Evolutionary conservation across 2,113 vertebrate species (phyloP), one percentile per base, ranked within the genome.

Genomic region (Mormyrus lacerda): DNA sequence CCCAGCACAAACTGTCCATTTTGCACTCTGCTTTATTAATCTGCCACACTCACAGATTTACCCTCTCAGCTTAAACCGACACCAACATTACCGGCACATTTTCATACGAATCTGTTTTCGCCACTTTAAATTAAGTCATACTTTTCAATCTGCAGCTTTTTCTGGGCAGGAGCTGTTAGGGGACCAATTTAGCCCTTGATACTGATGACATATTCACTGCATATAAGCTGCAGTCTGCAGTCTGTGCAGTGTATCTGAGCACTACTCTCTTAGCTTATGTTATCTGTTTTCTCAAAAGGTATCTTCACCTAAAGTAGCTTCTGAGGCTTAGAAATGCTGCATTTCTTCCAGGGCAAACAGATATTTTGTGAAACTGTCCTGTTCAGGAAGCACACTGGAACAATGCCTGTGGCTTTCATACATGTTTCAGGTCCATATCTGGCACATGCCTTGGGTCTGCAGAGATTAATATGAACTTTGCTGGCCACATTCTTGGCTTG

Each of bases 101-200:
- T 51, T 88, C 44, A 11, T 50, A 50, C 44, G 17, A 47, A 10
- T 35, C 42, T 88, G 7, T 61, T 9, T 76, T n/a, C 27, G 21
- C 61, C 42, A 13, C 19, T 76, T 76, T 31, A 35, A 88, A 50
- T 50, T 45, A 50, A 50, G 65, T 47, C 7, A 15, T 79, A 48
- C 45, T 79, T 73, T 88, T 13, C 50, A 47, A 21, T 47, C 82
- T 24, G 82, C 73, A 84, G 21, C 19, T 9, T 8, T 47, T 44
- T 84, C 44, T 84, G 82, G 44, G 39, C 82, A 84, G 82, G 82
- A 11, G 39, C 42, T 24, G 21, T 84, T 84, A 47, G 17, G 82
- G 82, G 82, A 84, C 82, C 44, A 45, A 84, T 84, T 79, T 84
- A n/a, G 19, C 44, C 82, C n/a, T 47, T 84, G 35, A 84, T 84